These are phyloP conservation scores for Augochlora pura DNA, from an alignment of 1,140 invertebrate species.

Conservation along the genomic window DNA sequence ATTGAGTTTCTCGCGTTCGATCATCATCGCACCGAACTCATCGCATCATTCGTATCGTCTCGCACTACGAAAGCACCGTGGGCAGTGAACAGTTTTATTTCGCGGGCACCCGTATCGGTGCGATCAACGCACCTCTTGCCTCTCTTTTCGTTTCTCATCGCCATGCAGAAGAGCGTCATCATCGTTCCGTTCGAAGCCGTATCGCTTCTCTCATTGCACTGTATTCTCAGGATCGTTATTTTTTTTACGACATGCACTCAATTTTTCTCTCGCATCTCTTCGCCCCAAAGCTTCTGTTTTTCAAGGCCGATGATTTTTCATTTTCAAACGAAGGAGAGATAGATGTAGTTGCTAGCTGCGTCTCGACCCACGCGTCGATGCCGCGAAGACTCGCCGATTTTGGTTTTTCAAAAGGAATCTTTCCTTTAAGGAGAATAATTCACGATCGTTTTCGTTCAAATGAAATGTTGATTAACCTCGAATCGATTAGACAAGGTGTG, in stretches of 20 bases:
- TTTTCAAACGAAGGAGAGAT: slow-evolving; percentile 1
- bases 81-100: slow-evolving; percentile 7
- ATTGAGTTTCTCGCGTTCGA: background rate
- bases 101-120: background rate
- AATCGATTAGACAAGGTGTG: too few species aligned
- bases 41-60: background rate
- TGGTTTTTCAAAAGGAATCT: too few species aligned
- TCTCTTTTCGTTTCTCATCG: background rate
- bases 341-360: slow-evolving; percentile 8
- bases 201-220: background rate
- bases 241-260: background rate
- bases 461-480: too few species aligned
- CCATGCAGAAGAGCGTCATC: background rate
- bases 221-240: too few species aligned
- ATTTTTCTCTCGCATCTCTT: background rate
- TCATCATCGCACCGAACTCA: background rate
- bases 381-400: too few species aligned
- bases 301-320: slow-evolving; percentile 24
- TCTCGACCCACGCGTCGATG: slow-evolving; percentile 22
- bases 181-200: background rate
- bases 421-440: too few species aligned
- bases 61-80: background rate
- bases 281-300: slow-evolving; percentile 19
- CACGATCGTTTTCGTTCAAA: too few species aligned
- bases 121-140: background rate